A percentile compares a stretch with the other conserved stretches of the same genome.
Evolutionary conservation across 2,797 vertebrate species (phyloP).

Genomic region (Nothura maculosa): DNA sequence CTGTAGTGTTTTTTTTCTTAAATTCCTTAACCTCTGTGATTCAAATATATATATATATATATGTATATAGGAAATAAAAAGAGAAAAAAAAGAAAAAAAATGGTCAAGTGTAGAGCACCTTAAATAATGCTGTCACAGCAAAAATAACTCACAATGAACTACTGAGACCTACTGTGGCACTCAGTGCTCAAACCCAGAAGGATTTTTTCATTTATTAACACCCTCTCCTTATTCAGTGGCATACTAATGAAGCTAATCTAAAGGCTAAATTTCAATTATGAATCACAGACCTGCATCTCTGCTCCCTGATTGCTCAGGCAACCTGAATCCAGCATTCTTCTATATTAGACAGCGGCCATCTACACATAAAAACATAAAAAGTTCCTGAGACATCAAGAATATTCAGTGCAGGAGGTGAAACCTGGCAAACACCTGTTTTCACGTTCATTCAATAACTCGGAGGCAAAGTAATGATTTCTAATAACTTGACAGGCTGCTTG

Average conservation of each 20-base stretch:
- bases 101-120: not conserved
- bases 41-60: too few species aligned
- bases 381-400: slow-evolving; percentile 50
- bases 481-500: slow-evolving; percentile 30
- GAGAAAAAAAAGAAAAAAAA: not conserved
- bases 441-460: slow-evolving; percentile 48
- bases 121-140: slow-evolving; percentile 45
- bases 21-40: not conserved
- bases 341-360: slow-evolving; percentile 5
- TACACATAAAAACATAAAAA: slow-evolving; percentile 22
- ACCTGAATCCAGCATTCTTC: slow-evolving; percentile 31
- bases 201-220: slow-evolving; percentile 79
- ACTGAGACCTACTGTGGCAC: slow-evolving; percentile 35
- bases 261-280: slow-evolving; percentile 80
- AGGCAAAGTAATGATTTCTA: slow-evolving; percentile 65
- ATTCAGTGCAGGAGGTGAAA: slow-evolving; percentile 47
- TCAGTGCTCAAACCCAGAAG: slow-evolving; percentile 62
- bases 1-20: not conserved
- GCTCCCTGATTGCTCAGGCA: slow-evolving; percentile 65
- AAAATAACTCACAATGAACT: slow-evolving; percentile 30
- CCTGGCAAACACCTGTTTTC: slow-evolving; percentile 53
- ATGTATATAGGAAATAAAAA: not conserved
- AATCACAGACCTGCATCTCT: slow-evolving; percentile 72
- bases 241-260: slow-evolving; percentile 79
- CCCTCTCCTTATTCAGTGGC: slow-evolving; percentile 60